Evolutionary conservation across 2,888 invertebrate genomes (phyloP), one percentile per base, ranked within the genome.

Genomic region (Melieria picta): DNA sequence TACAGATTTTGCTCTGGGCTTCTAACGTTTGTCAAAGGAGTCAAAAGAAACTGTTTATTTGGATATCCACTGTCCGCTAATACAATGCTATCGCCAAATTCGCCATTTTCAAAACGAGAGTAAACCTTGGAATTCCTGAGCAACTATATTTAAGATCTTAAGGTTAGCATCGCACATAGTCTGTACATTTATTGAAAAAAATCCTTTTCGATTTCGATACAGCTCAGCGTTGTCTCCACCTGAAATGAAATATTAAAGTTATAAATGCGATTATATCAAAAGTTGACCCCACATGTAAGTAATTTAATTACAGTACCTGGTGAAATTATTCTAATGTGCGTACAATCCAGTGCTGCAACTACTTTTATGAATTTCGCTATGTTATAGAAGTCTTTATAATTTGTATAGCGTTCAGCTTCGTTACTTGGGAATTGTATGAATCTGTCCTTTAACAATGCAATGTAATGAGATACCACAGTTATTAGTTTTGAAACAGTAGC

Each of bases 31-130:
- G 10, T 10, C 45, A 72, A 56, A 7, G 72, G 72, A 55, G 73
- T 74, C 16, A 72, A 63, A 11, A 74, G 13, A 60, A 52, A 65
- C 0, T 69, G 69, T 67, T 56, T 71, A 50, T 71, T 71, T 13
- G 50, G 56, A 63, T 74, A 74, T 0, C 74, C 74, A 66, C 76
- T 66, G 43, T 76, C 74, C 11, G 68, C 73, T 16, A 76, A 46
- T n/a, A 76, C 56, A 7, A 76, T 7, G 47, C 57, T 52, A 16
- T 74, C 42, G 1, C 70, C 74, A 16, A 75, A 73, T n/a, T 73
- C 72, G 1, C 56, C 72, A 43, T 55, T 68, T 30, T 73, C 73
- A n/a, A 75, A 68, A 47, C 69, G 50, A 6, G 60, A 57, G 61
- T 64, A 65, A 43, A 75, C 72, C 6, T 57, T 63, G 5, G 75